Conservation (phyloP, 92 coral and sea anemone genomes). For the Bergia sp. region DNA sequence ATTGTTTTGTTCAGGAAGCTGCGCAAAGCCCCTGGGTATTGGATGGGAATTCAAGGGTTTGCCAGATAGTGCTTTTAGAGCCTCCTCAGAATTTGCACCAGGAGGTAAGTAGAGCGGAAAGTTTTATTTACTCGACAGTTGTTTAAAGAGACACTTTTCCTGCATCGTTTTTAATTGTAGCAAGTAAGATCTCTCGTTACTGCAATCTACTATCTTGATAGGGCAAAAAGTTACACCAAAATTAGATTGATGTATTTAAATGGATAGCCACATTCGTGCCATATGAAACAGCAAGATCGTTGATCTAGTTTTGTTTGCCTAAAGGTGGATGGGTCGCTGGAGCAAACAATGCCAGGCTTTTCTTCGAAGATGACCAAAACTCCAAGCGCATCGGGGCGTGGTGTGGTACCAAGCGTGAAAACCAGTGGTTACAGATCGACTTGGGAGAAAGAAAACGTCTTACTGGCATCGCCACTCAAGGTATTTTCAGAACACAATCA, state of each 20-base stretch:
- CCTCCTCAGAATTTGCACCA: slow-evolving; percentile 68
- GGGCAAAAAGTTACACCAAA: no score
- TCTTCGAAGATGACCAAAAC: slow-evolving; percentile 73
- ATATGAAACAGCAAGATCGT: no score
- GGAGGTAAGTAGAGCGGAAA: slow-evolving; percentile 61
- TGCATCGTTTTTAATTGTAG: no score
- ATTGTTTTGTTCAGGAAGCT: slow-evolving; percentile 52
- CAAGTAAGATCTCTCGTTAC: no score
- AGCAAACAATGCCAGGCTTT: slow-evolving; percentile 74
- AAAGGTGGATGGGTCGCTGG: slow-evolving; percentile 82
- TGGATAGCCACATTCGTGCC: no score
- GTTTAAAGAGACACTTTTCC: no score
- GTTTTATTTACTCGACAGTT: not conserved
- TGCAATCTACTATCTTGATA: no score
- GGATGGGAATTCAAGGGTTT: slow-evolving; percentile 78
- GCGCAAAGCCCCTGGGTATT: slow-evolving; percentile 77
- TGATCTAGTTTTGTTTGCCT: not conserved
- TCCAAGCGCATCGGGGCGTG: slow-evolving; percentile 80
- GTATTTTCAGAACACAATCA: slow-evolving; percentile 22
- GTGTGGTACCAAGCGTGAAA: slow-evolving; percentile 69
- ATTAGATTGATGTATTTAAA: no score
- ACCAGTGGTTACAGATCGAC: slow-evolving; percentile 84
- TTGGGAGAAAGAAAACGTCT: slow-evolving; percentile 64
- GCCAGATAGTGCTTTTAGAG: slow-evolving; percentile 75
- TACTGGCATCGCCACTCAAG: slow-evolving; percentile 94